Conservation (phyloP, 2,888 invertebrate species). For the Acrobasis suavella region DNA sequence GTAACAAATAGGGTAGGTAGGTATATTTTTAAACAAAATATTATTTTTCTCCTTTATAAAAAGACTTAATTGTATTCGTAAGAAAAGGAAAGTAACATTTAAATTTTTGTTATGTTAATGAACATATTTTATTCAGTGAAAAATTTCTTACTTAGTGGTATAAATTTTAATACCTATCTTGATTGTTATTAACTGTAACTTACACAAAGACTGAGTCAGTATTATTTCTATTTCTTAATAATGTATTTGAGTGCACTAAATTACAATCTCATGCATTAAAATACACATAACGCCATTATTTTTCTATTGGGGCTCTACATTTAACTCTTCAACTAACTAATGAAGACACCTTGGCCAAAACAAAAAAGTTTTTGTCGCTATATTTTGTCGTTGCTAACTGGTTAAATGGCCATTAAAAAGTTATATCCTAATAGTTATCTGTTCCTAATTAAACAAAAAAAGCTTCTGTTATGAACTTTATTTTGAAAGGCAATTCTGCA, state of each 20-base stretch:
- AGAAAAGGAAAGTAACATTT: conserved; percentile 25
- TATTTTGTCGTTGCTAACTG: no score
- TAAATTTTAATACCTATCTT: not conserved
- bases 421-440: no score
- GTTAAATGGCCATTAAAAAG: no score
- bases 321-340: no score
- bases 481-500: no score
- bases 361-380: no score
- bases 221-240: conserved; percentile 26
- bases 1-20: conserved; percentile 46
- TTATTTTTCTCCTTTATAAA: conserved; percentile 40
- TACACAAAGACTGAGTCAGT: conserved; percentile 36
- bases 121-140: not conserved
- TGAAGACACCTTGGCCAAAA: no score
- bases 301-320: not conserved
- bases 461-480: no score
- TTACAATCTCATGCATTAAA: not conserved
- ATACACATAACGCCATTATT: not conserved
- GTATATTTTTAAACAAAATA: conserved; percentile 34
- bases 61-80: conserved; percentile 35
- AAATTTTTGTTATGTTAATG: not conserved
- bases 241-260: not conserved
- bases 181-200: conserved; percentile 23
- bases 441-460: no score
- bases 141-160: not conserved